Evolutionary conservation across 2,888 invertebrate genomes (phyloP).

Genomic region (Periphyllus acericola): DNA sequence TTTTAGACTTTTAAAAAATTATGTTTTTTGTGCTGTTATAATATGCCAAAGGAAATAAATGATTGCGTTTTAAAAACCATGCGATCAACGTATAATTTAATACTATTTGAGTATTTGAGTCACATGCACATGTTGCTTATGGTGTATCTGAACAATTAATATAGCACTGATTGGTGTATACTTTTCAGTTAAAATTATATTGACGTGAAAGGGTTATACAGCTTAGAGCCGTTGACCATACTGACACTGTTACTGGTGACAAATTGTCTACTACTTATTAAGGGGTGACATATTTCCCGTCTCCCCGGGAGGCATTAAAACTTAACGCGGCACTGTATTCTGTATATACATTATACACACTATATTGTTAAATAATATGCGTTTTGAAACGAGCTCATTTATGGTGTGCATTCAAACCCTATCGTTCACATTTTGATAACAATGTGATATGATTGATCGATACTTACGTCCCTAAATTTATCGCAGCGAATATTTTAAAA

Average conservation of each 20-base stretch:
- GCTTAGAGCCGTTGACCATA: no score
- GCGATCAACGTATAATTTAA: no score
- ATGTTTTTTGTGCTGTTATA: no score
- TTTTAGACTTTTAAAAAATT: no score
- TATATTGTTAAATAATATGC: no score
- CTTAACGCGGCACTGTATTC: neutral
- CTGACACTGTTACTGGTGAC: neutral
- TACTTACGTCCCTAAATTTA: neutral
- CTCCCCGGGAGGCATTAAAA: neutral
- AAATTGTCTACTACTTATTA: neutral
- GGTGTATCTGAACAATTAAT: no score
- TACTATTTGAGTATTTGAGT: no score
- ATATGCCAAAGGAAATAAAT: no score
- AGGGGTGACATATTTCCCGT: neutral
- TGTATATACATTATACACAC: no score
- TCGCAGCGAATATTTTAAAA: constrained; percentile 6
- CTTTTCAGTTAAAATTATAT: neutral
- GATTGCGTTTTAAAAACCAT: no score
- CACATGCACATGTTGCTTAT: no score
- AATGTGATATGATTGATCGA: constrained; percentile 25
- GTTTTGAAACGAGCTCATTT: neutral
- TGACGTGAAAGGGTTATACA: neutral
- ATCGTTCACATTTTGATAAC: neutral
- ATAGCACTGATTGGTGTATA: no score
- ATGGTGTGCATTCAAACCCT: neutral